Evolutionary conservation across 1,140 invertebrate genomes (phyloP).

Genomic region (Probaryconus sp.): DNA sequence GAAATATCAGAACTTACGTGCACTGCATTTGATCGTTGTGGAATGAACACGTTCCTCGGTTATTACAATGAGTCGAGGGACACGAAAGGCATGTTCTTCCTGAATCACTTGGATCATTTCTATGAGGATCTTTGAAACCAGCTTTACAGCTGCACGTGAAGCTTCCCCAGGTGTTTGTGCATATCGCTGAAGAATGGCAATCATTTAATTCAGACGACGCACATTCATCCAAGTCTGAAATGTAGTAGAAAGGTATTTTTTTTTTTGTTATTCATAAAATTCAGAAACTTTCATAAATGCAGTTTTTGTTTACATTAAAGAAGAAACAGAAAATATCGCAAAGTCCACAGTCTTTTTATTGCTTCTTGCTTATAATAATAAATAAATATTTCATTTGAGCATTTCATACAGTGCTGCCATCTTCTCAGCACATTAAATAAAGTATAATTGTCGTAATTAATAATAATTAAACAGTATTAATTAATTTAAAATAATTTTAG

Average conservation of each 20-base stretch:
- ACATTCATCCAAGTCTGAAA: constrained; percentile 93
- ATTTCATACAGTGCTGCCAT: no score
- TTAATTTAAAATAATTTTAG: no score
- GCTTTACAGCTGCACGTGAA: constrained; percentile 91
- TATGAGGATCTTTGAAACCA: constrained; percentile 87
- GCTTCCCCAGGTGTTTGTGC: constrained; percentile 93
- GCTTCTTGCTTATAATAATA: no score
- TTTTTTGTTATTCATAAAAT: no score
- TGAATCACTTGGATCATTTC: constrained; percentile 81
- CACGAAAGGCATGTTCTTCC: constrained; percentile 89
- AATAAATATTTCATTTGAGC: no score
- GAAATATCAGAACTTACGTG: constrained; percentile 80
- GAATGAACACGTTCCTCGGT: constrained; percentile 89
- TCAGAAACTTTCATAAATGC: no score
- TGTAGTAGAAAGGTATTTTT: not conserved
- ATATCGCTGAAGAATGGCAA: constrained; percentile 90
- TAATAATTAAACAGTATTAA: no score
- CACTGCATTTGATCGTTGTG: constrained; percentile 86
- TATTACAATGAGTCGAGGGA: constrained; percentile 87
- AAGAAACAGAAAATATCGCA: no score
- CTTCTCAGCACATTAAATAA: no score
- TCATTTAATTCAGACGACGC: constrained; percentile 91
- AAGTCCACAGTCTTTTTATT: no score
- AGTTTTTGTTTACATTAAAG: no score
- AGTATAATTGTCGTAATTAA: no score